Conservation (phyloP, 1,140 invertebrate species). For the Colletes gigas region DNA sequence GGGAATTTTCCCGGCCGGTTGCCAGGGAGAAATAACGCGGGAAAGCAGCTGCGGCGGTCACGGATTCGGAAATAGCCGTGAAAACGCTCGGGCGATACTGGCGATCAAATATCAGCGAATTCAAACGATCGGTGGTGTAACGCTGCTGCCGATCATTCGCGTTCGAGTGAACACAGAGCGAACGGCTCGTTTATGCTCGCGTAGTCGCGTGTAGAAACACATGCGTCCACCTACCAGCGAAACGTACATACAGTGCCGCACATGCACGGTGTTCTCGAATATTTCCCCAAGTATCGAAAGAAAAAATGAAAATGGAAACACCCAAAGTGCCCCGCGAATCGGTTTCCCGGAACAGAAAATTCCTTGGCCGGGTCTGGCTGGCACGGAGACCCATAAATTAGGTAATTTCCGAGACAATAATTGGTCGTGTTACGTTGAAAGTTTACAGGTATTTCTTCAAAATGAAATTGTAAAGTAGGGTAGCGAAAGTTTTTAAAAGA, state of each 20-base stretch:
- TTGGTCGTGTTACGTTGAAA: too few species aligned
- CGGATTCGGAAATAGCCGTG: not conserved
- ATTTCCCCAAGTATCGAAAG: too few species aligned
- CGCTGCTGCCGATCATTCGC: not conserved
- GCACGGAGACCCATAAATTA: too few species aligned
- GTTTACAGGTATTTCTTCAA: too few species aligned
- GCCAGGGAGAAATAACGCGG: not conserved
- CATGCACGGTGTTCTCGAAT: not conserved
- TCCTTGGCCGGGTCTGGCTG: too few species aligned
- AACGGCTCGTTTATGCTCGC: not conserved
- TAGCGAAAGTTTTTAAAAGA: too few species aligned
- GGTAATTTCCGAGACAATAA: too few species aligned
- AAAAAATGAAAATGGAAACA: too few species aligned
- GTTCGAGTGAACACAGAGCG: not conserved
- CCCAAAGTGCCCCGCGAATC: too few species aligned
- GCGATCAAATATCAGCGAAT: not conserved
- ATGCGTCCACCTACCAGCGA: not conserved
- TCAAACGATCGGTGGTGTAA: not conserved
- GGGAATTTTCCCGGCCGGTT: not conserved
- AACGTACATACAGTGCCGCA: not conserved
- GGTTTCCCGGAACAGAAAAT: too few species aligned
- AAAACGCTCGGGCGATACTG: slow-evolving; percentile 2
- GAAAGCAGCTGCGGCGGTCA: not conserved
- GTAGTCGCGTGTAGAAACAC: not conserved
- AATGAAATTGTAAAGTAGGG: too few species aligned